Base-by-base conservation (phyloP, 2,888 invertebrate genomes). In the Serrognathus titanus region DNA sequence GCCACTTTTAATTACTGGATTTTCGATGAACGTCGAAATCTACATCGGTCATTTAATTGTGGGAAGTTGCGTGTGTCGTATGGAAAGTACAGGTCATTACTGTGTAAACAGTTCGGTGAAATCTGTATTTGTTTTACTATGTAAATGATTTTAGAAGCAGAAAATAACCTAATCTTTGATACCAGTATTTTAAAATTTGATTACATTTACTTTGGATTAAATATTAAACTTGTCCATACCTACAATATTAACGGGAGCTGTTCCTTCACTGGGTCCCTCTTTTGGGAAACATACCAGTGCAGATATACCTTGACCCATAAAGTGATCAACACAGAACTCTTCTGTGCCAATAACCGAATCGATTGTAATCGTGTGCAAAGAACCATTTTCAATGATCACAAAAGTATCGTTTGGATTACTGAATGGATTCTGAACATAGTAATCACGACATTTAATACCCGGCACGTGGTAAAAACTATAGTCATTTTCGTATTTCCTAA, bases 281-380 rank as follows among this genome's bases (percentile, higher is more conserved):
- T 13, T 36, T 5, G 55, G 49, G 35, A 55, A 55, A 37, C 55
- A 55, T 10, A 55, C 13, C 7, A 55, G 3, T 4, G 48, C 49
- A 9, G 31, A 49, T 11, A 55, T 16, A 13, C 50, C 50, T 24
- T 45, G 43, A 13, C 13, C 50, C 46, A 50, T 36, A 20, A 49
- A 50, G 13, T 55, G 50, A 40, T 53, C 53, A 11, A 53, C 12
- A 36, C 53, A 53, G 40, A 37, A 53, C 16, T 53, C 53, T 36
- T 46, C 39, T 8, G 47, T 2, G 36, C 24, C 12, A 24, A 53
- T 11, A 11, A 53, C 1, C 1, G 46, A 46, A 9, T 38, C 31
- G 39, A 10, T 39, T 9, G 39, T 2, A 39, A 35, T 4, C 46
- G 48, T 7, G 11, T 46, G 36, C 53, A 53, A 35, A n/a, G 38